Evolutionary conservation across 2,797 vertebrate genomes (phyloP).

Genomic region (Threskiornis aethiopicus): DNA sequence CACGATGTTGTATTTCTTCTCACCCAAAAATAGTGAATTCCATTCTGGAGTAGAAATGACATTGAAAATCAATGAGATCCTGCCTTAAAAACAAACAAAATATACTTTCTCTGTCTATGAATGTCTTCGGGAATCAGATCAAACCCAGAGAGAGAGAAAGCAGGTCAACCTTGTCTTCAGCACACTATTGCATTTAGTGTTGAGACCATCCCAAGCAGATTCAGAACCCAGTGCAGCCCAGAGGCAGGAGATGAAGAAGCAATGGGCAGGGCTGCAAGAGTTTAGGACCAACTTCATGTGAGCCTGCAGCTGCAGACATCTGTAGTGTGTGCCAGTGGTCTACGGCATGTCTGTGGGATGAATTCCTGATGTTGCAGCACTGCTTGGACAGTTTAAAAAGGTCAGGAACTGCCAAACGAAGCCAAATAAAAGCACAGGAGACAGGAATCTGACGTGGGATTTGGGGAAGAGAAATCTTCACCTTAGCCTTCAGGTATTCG

Average conservation of each 20-base stretch:
- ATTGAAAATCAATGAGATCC: not conserved
- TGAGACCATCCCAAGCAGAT: not conserved
- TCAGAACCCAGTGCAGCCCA: not conserved
- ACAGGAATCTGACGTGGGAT: not conserved
- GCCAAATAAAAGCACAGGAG: not conserved
- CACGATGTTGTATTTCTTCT: not conserved
- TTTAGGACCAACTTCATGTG: not conserved
- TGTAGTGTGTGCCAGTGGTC: fast-evolving
- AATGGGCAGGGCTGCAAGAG: not conserved
- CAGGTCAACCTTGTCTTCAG: not conserved
- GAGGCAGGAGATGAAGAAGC: not conserved
- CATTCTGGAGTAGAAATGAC: not conserved
- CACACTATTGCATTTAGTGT: fast-evolving
- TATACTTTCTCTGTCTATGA: not conserved
- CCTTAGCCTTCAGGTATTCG: not conserved
- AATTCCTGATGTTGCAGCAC: not conserved
- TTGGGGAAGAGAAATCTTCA: not conserved
- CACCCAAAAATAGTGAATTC: not conserved
- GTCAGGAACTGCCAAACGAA: not conserved
- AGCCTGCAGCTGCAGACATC: not conserved
- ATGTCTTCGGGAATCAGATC: not conserved
- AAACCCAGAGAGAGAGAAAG: not conserved
- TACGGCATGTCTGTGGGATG: fast-evolving
- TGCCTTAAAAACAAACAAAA: not conserved
- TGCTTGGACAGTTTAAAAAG: not conserved